Percentiles rank a stretch among this genome's conserved stretches.
phyloP scores from a whole-genome alignment of 2,797 vertebrate genomes.

The Pangasius larnaudii region DNA sequence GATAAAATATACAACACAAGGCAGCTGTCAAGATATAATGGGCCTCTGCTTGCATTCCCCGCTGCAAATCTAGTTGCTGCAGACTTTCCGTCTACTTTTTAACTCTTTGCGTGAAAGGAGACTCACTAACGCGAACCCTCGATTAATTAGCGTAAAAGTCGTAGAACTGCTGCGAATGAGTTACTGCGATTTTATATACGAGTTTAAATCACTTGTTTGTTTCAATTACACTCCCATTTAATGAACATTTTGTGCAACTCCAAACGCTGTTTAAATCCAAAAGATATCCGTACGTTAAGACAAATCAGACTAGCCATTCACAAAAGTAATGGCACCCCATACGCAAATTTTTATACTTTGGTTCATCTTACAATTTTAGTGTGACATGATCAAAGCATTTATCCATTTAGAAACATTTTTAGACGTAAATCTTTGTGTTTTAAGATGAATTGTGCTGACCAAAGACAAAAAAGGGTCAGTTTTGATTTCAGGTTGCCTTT shows the following conservation, averaged over 20 bases:
- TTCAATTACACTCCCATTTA: neutral
- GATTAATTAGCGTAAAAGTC: neutral
- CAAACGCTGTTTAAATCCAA: neutral
- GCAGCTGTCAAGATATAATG: conserved; percentile 8
- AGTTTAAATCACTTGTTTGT: neutral
- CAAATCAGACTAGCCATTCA: neutral
- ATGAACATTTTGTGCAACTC: neutral
- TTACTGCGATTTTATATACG: neutral
- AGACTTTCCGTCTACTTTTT: neutral
- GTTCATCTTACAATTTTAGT: neutral
- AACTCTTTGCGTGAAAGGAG: neutral
- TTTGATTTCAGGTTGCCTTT: neutral
- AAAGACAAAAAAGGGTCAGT: neutral
- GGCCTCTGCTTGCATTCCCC: neutral
- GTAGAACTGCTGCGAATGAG: neutral
- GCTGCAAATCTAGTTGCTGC: neutral
- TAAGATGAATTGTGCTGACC: neutral
- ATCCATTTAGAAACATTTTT: too few relatives aligned
- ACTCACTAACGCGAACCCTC: too few relatives aligned
- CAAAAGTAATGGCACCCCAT: neutral
- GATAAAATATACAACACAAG: conserved; percentile 42
- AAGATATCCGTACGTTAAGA: neutral
- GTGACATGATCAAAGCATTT: too few relatives aligned
- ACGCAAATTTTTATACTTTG: neutral
- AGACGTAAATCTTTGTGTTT: neutral